Conservation (phyloP, 1,140 invertebrate genomes). For the Bemisia tabaci region DNA sequence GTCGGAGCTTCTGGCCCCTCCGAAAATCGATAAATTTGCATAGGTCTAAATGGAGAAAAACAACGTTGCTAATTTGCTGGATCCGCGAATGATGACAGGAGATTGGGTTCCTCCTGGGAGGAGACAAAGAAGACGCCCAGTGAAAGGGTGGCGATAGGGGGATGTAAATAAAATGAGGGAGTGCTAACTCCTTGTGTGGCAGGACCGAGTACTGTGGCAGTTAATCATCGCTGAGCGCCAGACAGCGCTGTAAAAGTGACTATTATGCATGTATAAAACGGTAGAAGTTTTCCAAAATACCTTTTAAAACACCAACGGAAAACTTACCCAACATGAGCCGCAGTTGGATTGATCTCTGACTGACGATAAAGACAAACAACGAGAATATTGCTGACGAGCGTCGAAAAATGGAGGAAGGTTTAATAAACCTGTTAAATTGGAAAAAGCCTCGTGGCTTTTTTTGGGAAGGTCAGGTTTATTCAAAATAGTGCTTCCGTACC, state of each 20-base stretch:
- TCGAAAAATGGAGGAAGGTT: conserved; percentile 61
- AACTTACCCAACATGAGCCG: conserved; percentile 53
- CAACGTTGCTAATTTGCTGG: too few relatives aligned
- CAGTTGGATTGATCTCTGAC: conserved; percentile 60
- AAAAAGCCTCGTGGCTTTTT: not conserved
- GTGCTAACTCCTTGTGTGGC: too few relatives aligned
- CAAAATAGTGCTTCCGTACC: not conserved
- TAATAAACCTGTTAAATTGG: not conserved
- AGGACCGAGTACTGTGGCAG: too few relatives aligned
- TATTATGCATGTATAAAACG: not conserved
- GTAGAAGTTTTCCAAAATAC: too few relatives aligned
- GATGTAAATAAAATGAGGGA: not conserved
- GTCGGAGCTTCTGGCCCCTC: too few relatives aligned
- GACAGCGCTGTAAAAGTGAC: not conserved
- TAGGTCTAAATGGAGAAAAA: too few relatives aligned
- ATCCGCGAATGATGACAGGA: too few relatives aligned
- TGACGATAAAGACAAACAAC: conserved; percentile 64
- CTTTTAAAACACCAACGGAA: not conserved
- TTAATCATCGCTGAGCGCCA: not conserved
- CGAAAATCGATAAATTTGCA: too few relatives aligned
- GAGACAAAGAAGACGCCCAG: too few relatives aligned
- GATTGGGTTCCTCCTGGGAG: too few relatives aligned
- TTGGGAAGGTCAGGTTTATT: not conserved
- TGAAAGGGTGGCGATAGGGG: too few relatives aligned
- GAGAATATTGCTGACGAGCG: conserved; percentile 58